Evolutionary conservation across 2,113 vertebrate genomes (phyloP).

Genomic region (Colossoma macropomum): DNA sequence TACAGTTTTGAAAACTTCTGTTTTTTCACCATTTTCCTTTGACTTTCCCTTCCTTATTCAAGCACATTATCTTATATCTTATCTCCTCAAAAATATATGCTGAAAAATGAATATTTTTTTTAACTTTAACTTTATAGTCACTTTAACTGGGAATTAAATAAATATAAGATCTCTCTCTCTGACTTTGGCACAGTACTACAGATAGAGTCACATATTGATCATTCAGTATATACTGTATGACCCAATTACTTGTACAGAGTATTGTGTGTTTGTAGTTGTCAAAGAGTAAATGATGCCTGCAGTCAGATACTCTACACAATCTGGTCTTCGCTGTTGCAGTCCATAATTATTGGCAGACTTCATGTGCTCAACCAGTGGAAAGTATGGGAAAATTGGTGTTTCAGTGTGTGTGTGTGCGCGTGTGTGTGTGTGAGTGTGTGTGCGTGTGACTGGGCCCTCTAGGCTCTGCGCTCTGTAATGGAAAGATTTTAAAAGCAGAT

Average conservation of each 20-base stretch:
- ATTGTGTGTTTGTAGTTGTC: neutral
- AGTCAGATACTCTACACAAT: neutral
- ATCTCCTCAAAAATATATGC: no score
- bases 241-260: neutral
- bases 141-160: no score
- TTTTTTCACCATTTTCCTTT: no score
- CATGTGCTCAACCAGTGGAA: slow-evolving; percentile 78
- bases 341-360: slow-evolving; percentile 85
- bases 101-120: no score
- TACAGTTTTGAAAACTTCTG: no score
- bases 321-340: slow-evolving; percentile 62
- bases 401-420: slow-evolving; percentile 58
- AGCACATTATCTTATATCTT: no score
- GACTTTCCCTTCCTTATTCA: no score
- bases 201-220: neutral
- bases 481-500: slow-evolving; percentile 84
- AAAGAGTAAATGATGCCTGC: slow-evolving; percentile 12
- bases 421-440: slow-evolving; percentile 29
- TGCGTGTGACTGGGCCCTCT: slow-evolving; percentile 59
- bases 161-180: no score
- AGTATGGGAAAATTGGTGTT: slow-evolving; percentile 74
- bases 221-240: neutral
- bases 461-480: slow-evolving; percentile 75
- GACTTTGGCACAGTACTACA: no score
- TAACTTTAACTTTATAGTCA: no score